These are phyloP conservation scores for Embidobia sp. DNA, from an alignment of 2,888 invertebrate genomes.

Conservation along the genomic window DNA sequence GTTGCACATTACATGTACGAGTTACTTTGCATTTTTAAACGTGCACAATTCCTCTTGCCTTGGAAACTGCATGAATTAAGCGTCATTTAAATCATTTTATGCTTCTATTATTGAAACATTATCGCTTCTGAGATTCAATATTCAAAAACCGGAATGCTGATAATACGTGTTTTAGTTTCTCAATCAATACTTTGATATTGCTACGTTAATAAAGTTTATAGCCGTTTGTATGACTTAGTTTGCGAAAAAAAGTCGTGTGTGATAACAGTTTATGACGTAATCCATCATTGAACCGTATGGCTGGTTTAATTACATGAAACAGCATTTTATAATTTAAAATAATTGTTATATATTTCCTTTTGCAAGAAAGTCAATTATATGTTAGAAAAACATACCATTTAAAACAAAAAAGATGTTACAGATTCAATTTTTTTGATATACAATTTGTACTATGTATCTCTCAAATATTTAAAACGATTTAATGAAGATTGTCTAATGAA, in stretches of 20 bases:
- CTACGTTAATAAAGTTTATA: constrained; percentile 25
- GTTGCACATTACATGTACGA: constrained; percentile 3
- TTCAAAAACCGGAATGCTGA: constrained; percentile 21
- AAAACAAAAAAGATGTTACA: no score
- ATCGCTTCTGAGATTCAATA: constrained; percentile 3
- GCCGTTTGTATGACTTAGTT: constrained; percentile 9
- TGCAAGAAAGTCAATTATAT: no score
- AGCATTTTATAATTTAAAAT: constrained; percentile 4
- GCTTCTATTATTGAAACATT: constrained; percentile 15
- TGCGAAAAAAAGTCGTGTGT: constrained; percentile 3
- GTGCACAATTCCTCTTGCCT: constrained; percentile 32
- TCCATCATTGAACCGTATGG: constrained; percentile 1
- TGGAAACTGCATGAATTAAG: constrained; percentile 5
- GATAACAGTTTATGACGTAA: constrained; percentile 11
- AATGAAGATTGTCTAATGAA: no score
- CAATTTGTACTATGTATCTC: no score
- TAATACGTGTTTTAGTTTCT: constrained; percentile 13
- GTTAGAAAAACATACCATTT: no score
- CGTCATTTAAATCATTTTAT: constrained; percentile 17
- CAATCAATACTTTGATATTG: no score
- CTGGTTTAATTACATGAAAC: constrained; percentile 8
- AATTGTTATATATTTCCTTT: constrained; percentile 2
- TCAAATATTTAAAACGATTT: no score
- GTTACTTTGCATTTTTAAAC: constrained; percentile 27
- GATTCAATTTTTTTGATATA: no score